Conservation (phyloP, 2,888 invertebrate genomes). For the Spisula subtruncata region DNA sequence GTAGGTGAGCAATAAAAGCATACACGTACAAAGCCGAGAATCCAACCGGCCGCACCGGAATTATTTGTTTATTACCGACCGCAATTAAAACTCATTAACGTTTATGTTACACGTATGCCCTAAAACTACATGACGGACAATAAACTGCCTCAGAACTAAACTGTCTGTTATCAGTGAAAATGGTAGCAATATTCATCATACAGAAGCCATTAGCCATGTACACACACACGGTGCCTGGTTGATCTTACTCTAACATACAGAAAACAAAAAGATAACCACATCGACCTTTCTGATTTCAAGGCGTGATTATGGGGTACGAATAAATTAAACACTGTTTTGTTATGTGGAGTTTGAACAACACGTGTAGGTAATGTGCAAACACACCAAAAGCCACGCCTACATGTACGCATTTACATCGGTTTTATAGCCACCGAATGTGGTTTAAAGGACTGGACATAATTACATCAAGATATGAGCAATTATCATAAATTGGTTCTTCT, state of each 20-base stretch:
- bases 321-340: too few relatives aligned
- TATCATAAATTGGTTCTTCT: not conserved
- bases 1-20: not conserved
- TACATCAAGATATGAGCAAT: not conserved
- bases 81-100: constrained; percentile 25
- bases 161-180: constrained; percentile 6
- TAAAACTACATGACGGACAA: constrained; percentile 13
- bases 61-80: constrained; percentile 15
- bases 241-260: not conserved
- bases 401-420: not conserved
- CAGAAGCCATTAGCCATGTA: not conserved
- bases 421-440: not conserved
- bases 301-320: too few relatives aligned
- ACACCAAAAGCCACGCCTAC: not conserved
- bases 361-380: too few relatives aligned
- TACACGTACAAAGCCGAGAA: not conserved
- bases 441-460: too few relatives aligned
- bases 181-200: not conserved
- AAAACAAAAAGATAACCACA: not conserved
- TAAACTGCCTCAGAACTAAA: constrained; percentile 7
- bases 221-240: not conserved
- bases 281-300: not conserved
- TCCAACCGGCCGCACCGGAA: not conserved
- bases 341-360: too few relatives aligned
- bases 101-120: not conserved